Evolutionary conservation across 2,113 vertebrate genomes (phyloP).

Genomic region (Forbesichthys agassizii): DNA sequence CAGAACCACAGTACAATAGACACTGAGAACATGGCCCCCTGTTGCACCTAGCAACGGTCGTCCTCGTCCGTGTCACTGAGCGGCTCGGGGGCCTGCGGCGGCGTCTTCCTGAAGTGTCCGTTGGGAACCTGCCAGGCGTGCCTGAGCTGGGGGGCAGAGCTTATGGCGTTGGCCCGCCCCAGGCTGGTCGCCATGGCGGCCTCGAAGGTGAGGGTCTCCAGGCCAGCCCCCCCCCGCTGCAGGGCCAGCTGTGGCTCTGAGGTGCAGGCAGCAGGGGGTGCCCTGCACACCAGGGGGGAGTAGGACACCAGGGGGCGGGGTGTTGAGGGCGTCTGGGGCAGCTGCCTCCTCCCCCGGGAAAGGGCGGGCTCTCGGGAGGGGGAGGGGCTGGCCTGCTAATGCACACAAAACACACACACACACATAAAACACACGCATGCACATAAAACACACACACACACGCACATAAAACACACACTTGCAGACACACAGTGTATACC

Average conservation of each 20-base stretch:
- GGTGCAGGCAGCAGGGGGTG: slow-evolving; percentile 84
- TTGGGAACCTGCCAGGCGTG: slow-evolving; percentile 97
- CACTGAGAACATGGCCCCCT: background rate
- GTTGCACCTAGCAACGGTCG: slow-evolving; percentile 85
- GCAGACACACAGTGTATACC: slow-evolving; percentile 11
- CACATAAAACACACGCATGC: background rate
- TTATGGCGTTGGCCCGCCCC: slow-evolving; percentile 90
- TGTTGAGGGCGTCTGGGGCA: slow-evolving; percentile 91
- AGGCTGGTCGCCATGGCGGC: slow-evolving; percentile 90
- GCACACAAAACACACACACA: slow-evolving; percentile 6
- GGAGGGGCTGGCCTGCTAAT: slow-evolving; percentile 79
- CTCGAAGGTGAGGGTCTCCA: slow-evolving; percentile 96
- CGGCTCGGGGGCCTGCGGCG: slow-evolving; percentile 82
- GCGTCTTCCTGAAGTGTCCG: slow-evolving; percentile 88
- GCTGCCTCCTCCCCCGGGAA: slow-evolving; percentile 89
- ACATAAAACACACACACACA: background rate
- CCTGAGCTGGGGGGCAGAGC: slow-evolving; percentile 88
- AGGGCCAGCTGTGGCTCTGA: slow-evolving; percentile 94
- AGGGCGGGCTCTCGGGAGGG: slow-evolving; percentile 84
- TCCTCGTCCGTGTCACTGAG: slow-evolving; percentile 96
- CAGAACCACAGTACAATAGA: background rate
- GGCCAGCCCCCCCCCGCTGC: slow-evolving; percentile 77
- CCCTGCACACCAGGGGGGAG: slow-evolving; percentile 84
- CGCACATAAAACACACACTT: too few species aligned
- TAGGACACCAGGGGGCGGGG: slow-evolving; percentile 94